phyloP scores from a whole-genome alignment of 30 jellyfish, hydroid and myxozoan genomes.

The Chrysaora quinquecirrha region DNA sequence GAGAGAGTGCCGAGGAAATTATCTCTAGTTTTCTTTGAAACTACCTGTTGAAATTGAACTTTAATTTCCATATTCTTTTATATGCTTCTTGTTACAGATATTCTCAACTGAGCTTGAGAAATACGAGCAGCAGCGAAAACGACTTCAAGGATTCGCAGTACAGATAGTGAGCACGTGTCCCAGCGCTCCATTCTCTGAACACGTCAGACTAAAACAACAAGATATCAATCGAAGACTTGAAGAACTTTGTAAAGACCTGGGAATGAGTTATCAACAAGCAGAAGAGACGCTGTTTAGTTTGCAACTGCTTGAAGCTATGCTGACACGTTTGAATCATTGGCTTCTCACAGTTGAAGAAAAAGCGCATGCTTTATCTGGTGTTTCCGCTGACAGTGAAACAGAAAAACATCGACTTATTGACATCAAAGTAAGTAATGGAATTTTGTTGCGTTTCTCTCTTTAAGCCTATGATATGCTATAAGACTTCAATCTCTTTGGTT shows the following conservation, averaged over 20 bases:
- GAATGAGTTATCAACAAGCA: slow-evolving; percentile 58
- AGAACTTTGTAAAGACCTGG: slow-evolving; percentile 71
- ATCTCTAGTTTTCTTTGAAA: no score
- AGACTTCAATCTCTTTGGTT: background rate
- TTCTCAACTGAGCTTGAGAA: slow-evolving; percentile 61
- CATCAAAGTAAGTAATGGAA: slow-evolving; percentile 58
- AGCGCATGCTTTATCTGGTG: slow-evolving; percentile 20
- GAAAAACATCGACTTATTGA: slow-evolving; percentile 46
- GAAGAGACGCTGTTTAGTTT: slow-evolving; percentile 78
- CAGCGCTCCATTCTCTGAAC: slow-evolving; percentile 71
- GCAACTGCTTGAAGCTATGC: slow-evolving; percentile 85
- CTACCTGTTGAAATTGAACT: background rate
- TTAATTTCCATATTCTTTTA: background rate
- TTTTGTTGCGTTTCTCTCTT: background rate
- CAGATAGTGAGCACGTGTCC: slow-evolving; percentile 81
- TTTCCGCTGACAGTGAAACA: slow-evolving; percentile 48
- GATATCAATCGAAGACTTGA: slow-evolving; percentile 71
- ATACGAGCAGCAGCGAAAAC: slow-evolving; percentile 56
- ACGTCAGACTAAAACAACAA: slow-evolving; percentile 31
- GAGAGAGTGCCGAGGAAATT: no score
- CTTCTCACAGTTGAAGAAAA: slow-evolving; percentile 50
- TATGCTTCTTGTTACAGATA: slow-evolving; percentile 31
- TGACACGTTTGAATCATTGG: slow-evolving; percentile 84
- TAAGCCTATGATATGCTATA: background rate
- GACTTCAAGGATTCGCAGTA: slow-evolving; percentile 72